Conservation (phyloP, 2,888 invertebrate genomes). For the Hypercompe scribonia region DNA sequence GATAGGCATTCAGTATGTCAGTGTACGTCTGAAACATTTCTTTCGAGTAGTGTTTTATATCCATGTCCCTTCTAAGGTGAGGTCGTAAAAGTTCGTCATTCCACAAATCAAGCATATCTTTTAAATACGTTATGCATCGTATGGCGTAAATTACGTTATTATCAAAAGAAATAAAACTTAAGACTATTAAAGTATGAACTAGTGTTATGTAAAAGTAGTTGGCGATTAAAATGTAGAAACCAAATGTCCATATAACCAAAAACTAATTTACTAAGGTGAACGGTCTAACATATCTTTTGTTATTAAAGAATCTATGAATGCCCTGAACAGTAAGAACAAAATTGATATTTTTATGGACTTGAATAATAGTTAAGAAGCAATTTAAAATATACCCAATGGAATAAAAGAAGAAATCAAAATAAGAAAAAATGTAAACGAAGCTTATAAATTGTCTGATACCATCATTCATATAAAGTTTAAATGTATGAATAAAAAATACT, state of each 20-base stretch:
- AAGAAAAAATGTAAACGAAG: too few relatives aligned
- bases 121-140: conserved; percentile 15
- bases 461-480: too few relatives aligned
- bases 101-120: conserved; percentile 8
- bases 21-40: conserved; percentile 20
- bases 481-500: too few relatives aligned
- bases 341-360: conserved; percentile 7
- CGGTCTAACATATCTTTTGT: not conserved
- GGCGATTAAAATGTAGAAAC: not conserved
- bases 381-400: conserved; percentile 13
- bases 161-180: conserved; percentile 17
- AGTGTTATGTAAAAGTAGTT: not conserved
- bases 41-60: not conserved
- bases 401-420: not conserved
- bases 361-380: conserved; percentile 3
- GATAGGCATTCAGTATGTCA: conserved; percentile 12
- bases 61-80: not conserved
- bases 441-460: too few relatives aligned
- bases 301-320: conserved; percentile 21
- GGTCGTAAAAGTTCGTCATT: conserved; percentile 2
- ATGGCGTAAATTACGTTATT: conserved; percentile 18
- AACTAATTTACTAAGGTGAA: conserved; percentile 24
- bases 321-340: conserved; percentile 30
- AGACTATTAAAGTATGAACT: not conserved
- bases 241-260: not conserved